phyloP scores from a whole-genome alignment of 2,113 vertebrate genomes.

The Tor tambroides region DNA sequence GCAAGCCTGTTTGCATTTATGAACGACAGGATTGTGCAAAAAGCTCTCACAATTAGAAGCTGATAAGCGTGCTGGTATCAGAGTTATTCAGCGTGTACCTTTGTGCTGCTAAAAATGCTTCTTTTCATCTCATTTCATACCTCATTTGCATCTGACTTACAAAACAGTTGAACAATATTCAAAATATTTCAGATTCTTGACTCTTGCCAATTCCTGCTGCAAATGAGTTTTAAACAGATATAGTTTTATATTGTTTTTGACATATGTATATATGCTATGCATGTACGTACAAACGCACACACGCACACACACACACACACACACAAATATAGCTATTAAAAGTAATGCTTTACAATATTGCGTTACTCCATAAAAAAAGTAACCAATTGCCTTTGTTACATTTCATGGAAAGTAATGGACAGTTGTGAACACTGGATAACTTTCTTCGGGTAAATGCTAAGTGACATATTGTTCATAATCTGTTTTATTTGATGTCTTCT shows the following conservation, averaged over 20 bases:
- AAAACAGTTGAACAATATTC: neutral
- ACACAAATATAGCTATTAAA: too few relatives aligned
- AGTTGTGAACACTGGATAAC: too few relatives aligned
- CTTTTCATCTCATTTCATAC: slow-evolving; percentile 3
- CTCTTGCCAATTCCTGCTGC: neutral
- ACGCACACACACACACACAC: too few relatives aligned
- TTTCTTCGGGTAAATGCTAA: too few relatives aligned
- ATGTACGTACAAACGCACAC: too few relatives aligned
- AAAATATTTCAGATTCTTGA: neutral
- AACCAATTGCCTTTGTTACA: neutral
- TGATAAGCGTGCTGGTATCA: neutral
- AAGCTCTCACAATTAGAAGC: slow-evolving; percentile 17
- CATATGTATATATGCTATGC: neutral
- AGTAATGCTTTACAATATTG: neutral
- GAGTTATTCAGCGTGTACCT: neutral
- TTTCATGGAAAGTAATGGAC: neutral
- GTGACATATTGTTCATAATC: too few relatives aligned
- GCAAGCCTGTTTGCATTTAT: neutral
- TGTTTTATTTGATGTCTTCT: too few relatives aligned
- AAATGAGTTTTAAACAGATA: neutral
- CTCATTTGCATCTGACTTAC: neutral
- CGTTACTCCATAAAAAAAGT: neutral
- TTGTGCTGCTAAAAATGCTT: neutral
- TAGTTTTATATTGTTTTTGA: neutral
- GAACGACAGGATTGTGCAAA: slow-evolving; percentile 12